Percentiles rank a stretch among this genome's conserved stretches.
phyloP scores from a whole-genome alignment of 1,140 invertebrate species.

The Eubasilissa regina region DNA sequence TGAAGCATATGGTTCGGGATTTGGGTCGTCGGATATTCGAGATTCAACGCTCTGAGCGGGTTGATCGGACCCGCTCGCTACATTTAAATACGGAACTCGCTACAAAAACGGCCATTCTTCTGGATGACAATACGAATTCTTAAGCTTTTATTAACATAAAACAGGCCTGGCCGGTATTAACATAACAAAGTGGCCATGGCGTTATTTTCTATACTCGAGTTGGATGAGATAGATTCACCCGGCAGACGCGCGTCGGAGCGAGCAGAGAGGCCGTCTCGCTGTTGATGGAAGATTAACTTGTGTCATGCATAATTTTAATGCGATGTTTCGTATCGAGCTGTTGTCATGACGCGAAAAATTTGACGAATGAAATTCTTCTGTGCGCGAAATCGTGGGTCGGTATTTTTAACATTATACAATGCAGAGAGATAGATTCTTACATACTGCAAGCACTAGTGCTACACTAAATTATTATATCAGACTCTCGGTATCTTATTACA shows the following conservation, averaged over 20 bases:
- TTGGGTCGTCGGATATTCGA: neutral
- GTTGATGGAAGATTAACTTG: slow-evolving; percentile 26
- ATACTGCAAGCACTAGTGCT: no score
- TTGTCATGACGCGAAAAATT: slow-evolving; percentile 7
- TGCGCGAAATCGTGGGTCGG: neutral
- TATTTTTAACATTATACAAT: no score
- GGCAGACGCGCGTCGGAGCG: neutral
- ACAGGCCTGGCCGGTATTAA: slow-evolving; percentile 39
- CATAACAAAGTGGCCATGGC: slow-evolving; percentile 34
- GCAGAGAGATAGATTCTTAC: no score
- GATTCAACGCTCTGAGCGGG: neutral
- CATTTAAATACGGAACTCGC: slow-evolving; percentile 35
- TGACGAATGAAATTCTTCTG: neutral
- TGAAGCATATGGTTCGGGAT: no score
- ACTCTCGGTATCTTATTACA: no score
- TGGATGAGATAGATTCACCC: slow-evolving; percentile 3
- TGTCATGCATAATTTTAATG: slow-evolving; percentile 14
- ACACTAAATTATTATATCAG: no score
- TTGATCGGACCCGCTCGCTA: slow-evolving; percentile 18
- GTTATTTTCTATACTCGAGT: neutral
- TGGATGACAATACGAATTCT: slow-evolving; percentile 46
- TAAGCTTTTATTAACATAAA: slow-evolving; percentile 46
- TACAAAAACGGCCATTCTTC: slow-evolving; percentile 44
- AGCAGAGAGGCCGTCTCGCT: slow-evolving; percentile 1
- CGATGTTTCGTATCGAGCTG: slow-evolving; percentile 10